Percentiles rank a stretch among this genome's conserved stretches.
These are phyloP conservation scores for Mizuhopecten yessoensis DNA, from an alignment of 1,140 invertebrate genomes.

Conservation along the genomic window DNA sequence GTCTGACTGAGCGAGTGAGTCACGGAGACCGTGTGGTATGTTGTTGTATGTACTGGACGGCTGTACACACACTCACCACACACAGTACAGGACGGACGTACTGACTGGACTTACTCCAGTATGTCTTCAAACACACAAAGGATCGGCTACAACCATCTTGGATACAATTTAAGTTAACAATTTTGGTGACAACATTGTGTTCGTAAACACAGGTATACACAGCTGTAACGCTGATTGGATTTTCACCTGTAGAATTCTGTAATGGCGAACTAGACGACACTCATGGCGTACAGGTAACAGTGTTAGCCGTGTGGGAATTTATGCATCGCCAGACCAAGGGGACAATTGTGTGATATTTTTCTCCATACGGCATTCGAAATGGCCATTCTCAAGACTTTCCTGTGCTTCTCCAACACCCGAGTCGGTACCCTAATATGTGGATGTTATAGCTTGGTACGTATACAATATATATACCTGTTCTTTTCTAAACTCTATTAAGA, in stretches of 20 bases:
- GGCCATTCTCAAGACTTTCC: slow-evolving; percentile 71
- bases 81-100: background rate
- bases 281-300: background rate
- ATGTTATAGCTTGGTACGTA: slow-evolving; percentile 72
- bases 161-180: background rate
- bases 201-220: background rate
- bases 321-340: background rate
- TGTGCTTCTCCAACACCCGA: slow-evolving; percentile 72
- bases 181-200: background rate
- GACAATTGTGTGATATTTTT: background rate
- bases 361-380: slow-evolving; percentile 53
- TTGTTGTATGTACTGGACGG: background rate
- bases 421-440: slow-evolving; percentile 71
- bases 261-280: slow-evolving; percentile 22
- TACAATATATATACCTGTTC: too few species aligned
- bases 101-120: background rate
- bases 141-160: background rate
- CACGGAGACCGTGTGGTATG: background rate
- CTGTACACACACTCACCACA: background rate
- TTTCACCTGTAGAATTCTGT: background rate
- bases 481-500: too few species aligned
- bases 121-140: background rate
- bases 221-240: background rate
- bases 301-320: background rate
- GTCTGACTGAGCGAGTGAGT: slow-evolving; percentile 1